Evolutionary conservation across 2,113 vertebrate genomes (phyloP), one percentile per base, ranked within the genome.

Genomic region (Mus pahari): DNA sequence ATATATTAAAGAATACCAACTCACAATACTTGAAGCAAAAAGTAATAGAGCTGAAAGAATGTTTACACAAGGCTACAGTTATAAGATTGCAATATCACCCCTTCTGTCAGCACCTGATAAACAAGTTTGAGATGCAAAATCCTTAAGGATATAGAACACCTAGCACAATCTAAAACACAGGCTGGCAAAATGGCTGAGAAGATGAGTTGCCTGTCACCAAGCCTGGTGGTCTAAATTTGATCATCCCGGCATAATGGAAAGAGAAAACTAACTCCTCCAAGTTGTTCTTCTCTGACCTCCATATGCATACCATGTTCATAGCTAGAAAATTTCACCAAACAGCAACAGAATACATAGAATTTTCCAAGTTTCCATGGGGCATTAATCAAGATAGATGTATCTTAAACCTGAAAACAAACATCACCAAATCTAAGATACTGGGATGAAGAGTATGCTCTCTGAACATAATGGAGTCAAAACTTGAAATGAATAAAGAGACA

Each of bases 1-100:
- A 71, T 2, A 83, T 42, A 71, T 33, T 73, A 73, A 81, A 92
- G 26, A 60, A 60, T 22, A 73, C 4, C 14, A 22, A 58, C 28
- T 83, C n/a, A 92, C 73, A 92, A 83, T 20, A 73, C 13, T 24
- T 58, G 50, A 92, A 83, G 66, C 53, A 73, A 92, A 84, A 70
- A 17, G 17, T 45, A 60, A 50, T 50, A 64, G 7, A 26, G 9
- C 55, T 73, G 26, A 73, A 50, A 75, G 55, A 58, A 64, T 45
- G 39, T 58, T 48, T 62, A 55, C 13, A 83, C 16, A 64, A 75
- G 22, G 55, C 12, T 86, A 66, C 4, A 50, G 24, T 53, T 86
- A 8, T 55, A 22, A 83, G 91, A 86, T 75, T n/a, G 4, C 70
- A 92, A 86, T 24, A 60, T 31, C n/a, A 74, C 14, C 26, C 22